Evolutionary conservation across 2,797 vertebrate species (phyloP).

Genomic region (Anguilla pacifica): DNA sequence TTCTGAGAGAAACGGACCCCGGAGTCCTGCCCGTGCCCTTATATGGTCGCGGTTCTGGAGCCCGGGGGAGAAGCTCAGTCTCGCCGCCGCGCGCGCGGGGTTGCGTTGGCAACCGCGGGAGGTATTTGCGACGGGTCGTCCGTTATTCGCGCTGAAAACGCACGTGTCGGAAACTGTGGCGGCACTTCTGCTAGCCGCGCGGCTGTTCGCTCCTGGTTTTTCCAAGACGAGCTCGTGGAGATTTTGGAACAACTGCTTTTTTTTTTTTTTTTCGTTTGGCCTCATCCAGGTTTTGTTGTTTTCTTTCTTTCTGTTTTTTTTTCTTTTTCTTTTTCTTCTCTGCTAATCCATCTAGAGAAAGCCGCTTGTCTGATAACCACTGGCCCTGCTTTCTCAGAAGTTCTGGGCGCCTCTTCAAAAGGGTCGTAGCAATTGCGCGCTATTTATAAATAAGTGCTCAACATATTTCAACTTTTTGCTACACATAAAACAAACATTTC

Average conservation of each 20-base stretch:
- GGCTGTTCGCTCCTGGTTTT: not conserved
- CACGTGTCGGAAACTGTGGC: not conserved
- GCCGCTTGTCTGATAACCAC: not conserved
- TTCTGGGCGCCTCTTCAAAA: not conserved
- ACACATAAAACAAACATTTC: not conserved
- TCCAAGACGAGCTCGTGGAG: not conserved
- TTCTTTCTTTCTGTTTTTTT: not conserved
- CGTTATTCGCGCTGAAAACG: not conserved
- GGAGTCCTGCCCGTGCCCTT: not conserved
- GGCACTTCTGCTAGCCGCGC: not conserved
- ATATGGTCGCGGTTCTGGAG: not conserved
- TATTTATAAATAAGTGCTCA: not conserved
- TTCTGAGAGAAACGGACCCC: not conserved
- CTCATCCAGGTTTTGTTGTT: not conserved
- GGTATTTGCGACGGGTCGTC: not conserved
- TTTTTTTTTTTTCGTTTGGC: not conserved
- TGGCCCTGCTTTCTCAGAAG: not conserved
- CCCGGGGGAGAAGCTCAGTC: not conserved
- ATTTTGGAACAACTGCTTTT: not conserved
- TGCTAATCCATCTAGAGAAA: not conserved
- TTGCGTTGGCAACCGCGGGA: not conserved
- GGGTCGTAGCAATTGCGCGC: not conserved
- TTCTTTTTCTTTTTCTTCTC: not conserved
- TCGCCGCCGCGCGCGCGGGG: not conserved
- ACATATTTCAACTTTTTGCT: not conserved